A percentile compares a stretch with the other conserved stretches of the same genome.
phyloP scores from a whole-genome alignment of 2,797 vertebrate genomes.

The Halcyon badia region DNA sequence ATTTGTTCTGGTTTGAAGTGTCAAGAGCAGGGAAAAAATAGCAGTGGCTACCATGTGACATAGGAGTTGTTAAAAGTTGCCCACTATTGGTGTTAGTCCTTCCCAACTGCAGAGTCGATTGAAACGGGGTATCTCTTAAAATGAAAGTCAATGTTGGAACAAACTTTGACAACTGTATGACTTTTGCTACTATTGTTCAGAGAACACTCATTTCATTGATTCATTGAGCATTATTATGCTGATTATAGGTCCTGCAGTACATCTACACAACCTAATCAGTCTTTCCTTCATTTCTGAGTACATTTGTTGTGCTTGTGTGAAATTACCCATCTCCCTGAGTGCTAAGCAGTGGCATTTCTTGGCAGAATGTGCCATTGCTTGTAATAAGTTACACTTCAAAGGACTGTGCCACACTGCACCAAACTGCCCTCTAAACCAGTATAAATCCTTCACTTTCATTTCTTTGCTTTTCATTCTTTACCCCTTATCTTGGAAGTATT shows the following conservation, averaged over 20 bases:
- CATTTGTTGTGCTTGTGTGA: background rate
- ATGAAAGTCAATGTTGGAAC: background rate
- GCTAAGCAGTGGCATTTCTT: background rate
- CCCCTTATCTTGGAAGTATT: slow-evolving; percentile 38
- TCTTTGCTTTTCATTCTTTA: slow-evolving; percentile 19
- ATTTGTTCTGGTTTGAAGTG: background rate
- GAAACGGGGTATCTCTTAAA: background rate
- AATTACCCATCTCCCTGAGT: background rate
- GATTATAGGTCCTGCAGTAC: background rate
- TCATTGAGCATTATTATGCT: background rate
- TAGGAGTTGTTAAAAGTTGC: background rate
- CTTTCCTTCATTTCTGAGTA: background rate
- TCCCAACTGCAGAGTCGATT: background rate
- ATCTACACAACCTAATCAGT: background rate
- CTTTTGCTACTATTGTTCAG: background rate
- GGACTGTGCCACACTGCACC: background rate
- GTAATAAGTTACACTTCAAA: background rate
- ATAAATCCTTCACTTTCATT: background rate
- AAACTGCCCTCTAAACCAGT: background rate
- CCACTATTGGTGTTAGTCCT: background rate
- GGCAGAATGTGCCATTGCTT: background rate
- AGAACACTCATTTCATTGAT: background rate
- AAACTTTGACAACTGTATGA: background rate
- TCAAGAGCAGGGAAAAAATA: background rate
- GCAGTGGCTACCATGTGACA: background rate